Base-by-base conservation (phyloP, 2,888 invertebrate species). In the Ophioninae sp. region DNA sequence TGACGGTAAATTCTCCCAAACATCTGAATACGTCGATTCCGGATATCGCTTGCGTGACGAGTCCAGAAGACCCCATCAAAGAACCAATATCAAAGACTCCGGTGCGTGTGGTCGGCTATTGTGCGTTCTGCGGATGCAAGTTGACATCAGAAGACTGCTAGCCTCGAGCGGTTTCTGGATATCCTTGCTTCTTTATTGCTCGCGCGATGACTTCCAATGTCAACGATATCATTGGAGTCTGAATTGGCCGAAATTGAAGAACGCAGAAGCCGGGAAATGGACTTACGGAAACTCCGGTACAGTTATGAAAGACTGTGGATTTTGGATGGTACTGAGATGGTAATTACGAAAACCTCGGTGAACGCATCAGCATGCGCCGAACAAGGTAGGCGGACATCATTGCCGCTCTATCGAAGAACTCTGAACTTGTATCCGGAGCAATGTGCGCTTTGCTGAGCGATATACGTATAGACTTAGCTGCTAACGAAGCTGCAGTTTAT, bases 181-280 rank as follows among this genome's bases (percentile, higher is more conserved):
- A 13, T 67, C 2, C 41, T 41, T 41, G 41, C 39, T 9, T 61
- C 81, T 74, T 61, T 82, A 61, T 69, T 30, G 82, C 81, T 87
- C 80, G 84, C 84, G 80, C 86, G 86, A 86, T 82, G 77, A 79
- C 78, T 72, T 58, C 69, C 79, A 76, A 68, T 82, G 71, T 59
- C 68, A 37, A 78, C 37, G 39, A 79, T 73, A 75, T 71, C 74
- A 73, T 74, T 72, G 71, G 79, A 63, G 56, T 30, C 79, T 65
- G 77, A 74, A 79, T 67, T 22, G 51, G 61, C 75, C 85, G 81
- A 75, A 84, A 79, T 84, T 86, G n/a, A 44, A 64, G n/a, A 8
- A 63, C 17, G 51, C 17, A 23, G 67, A 22, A 23, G 10, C n/a
- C 10, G 30, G 44, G 20, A 56, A 74, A 63, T 5, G 17, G 13